Evolutionary conservation across 2,113 vertebrate species (phyloP), one percentile per base, ranked within the genome.

Genomic region (Dicaeum eximium): DNA sequence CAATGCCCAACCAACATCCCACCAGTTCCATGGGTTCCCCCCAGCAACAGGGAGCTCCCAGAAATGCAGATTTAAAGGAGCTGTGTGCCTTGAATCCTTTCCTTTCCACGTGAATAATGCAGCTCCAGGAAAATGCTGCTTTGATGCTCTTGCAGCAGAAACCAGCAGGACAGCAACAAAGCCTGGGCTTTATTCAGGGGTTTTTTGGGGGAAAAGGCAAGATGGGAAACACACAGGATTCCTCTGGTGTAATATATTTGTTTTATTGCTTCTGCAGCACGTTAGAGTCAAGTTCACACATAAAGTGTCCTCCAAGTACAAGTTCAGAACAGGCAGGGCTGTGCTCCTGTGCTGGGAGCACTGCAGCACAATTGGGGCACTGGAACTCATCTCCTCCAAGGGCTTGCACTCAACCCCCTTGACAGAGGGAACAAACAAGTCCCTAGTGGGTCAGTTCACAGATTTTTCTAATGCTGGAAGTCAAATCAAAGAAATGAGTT

Each of bases 261-360:
- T 23, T 70, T 72, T 54, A 30, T n/a, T 77, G 79, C 38, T 80
- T n/a, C 50, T 77, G 51, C 51, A 62, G 90, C 38, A 60, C 42
- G 3, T 44, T 16, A 27, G 42, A 81, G 51, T 11, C 0, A 3
- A 65, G 67, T n/a, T 92, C 82, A 62, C 0, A 0, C 54, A 24
- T 9, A 25, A 67, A 48, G 40, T 6, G 24, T 47, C n/a, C 77
- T 51, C 22, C 44, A 56, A 77, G 64, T 5, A 20, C n/a, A 51
- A 11, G 48, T 23, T 35, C 10, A 64, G 48, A 66, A 28, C 38
- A 58, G 1, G 9, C 15, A 24, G 80, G 56, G 51, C 47, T 44
- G 80, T n/a, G 80, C 47, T 35, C 30, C 7, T 14, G 35, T 15
- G 15, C 1, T 54, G 44, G 47, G 18, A 60, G 28, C 33, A 38